These are phyloP conservation scores for Priocnemis perturbator DNA, from an alignment of 2,888 invertebrate genomes.

Conservation along the genomic window DNA sequence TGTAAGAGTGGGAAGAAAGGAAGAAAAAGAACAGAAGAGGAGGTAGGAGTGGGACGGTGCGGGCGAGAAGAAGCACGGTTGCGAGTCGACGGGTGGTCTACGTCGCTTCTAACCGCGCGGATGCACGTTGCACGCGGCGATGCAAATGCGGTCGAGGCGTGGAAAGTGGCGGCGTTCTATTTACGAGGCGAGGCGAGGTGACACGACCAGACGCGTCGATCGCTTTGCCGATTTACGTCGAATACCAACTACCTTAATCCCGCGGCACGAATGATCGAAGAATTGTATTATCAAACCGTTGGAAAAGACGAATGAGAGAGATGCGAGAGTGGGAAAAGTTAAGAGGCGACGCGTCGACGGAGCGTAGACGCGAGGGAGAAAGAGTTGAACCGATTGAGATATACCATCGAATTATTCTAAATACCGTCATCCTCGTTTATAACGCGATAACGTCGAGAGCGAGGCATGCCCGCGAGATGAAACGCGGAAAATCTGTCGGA, in stretches of 20 bases:
- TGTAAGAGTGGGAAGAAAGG: not conserved
- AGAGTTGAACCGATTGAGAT: too few relatives aligned
- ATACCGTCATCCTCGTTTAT: too few relatives aligned
- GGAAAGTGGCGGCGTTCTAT: constrained; percentile 27
- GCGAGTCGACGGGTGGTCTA: constrained; percentile 3
- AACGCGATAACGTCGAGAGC: too few relatives aligned
- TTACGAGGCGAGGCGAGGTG: constrained; percentile 19
- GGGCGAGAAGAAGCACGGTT: constrained; percentile 17
- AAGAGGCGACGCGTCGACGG: not conserved
- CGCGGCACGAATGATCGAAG: too few relatives aligned
- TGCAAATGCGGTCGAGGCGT: constrained; percentile 24
- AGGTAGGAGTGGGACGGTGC: not conserved
- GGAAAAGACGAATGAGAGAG: not conserved
- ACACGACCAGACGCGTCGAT: too few relatives aligned
- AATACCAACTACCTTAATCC: too few relatives aligned
- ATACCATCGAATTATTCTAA: too few relatives aligned
- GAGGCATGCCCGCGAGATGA: too few relatives aligned
- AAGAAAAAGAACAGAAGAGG: too few relatives aligned
- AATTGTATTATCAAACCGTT: not conserved
- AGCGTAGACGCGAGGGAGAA: too few relatives aligned
- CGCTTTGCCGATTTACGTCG: too few relatives aligned
- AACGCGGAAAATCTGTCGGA: too few relatives aligned
- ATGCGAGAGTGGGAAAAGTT: not conserved
- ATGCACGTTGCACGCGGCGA: constrained; percentile 14
- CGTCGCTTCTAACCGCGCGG: not conserved